These are phyloP conservation scores for Geotrupes spiniger DNA, from an alignment of 2,888 invertebrate genomes.

Conservation along the genomic window DNA sequence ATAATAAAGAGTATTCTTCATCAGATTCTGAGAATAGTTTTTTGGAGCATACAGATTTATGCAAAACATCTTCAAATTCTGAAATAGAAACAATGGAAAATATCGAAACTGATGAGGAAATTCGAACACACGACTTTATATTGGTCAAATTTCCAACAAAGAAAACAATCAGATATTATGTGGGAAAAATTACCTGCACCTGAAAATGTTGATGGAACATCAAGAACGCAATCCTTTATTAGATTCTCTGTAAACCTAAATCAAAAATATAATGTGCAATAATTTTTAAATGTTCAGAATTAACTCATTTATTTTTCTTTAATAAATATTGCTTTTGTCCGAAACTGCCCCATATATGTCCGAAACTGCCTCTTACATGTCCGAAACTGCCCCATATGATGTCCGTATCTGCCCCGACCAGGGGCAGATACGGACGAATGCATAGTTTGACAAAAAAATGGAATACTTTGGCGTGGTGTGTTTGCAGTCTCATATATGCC, in stretches of 20 bases:
- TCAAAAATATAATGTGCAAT: not conserved
- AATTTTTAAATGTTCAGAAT: not conserved
- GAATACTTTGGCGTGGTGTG: not conserved
- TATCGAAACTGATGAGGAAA: slow-evolving; percentile 15
- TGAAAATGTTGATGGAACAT: no score
- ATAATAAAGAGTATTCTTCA: not conserved
- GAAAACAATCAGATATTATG: no score
- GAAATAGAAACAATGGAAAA: not conserved
- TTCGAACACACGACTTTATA: slow-evolving; percentile 22
- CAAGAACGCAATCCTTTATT: no score
- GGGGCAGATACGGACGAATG: not conserved
- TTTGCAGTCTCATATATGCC: not conserved
- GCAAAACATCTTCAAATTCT: not conserved
- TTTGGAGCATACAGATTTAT: not conserved
- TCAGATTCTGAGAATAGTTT: no score
- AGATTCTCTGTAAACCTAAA: not conserved
- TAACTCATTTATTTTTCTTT: not conserved
- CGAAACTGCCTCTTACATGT: no score
- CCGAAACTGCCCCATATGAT: no score
- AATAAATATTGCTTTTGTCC: not conserved
- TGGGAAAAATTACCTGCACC: not conserved
- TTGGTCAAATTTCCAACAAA: slow-evolving; percentile 22
- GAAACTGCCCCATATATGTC: slow-evolving; percentile 1
- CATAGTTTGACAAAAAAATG: not conserved
- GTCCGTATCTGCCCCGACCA: slow-evolving; percentile 1